phyloP scores from a whole-genome alignment of 2,113 vertebrate species.

The Ctenodactylus gundi region DNA sequence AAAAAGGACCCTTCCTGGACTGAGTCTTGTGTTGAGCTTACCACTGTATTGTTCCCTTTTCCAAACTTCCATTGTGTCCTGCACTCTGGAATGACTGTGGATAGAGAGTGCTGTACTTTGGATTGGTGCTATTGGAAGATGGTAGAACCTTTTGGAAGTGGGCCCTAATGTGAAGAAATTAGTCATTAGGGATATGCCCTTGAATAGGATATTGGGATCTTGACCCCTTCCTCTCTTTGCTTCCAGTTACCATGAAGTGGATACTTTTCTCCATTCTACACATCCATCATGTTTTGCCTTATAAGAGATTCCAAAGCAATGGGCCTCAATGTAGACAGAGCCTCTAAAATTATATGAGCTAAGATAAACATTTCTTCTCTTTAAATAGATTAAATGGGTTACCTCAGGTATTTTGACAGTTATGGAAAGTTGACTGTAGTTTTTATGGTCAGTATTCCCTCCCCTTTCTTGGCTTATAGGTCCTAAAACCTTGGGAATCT shows the following conservation, averaged over 20 bases:
- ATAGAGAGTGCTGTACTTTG: background rate
- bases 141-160: background rate
- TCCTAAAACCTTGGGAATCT: background rate
- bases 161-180: background rate
- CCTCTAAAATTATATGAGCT: background rate
- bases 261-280: background rate
- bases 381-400: background rate
- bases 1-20: background rate
- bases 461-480: background rate
- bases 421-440: background rate
- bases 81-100: background rate
- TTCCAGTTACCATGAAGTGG: background rate
- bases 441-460: background rate
- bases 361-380: background rate
- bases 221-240: background rate
- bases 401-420: background rate
- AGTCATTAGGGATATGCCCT: background rate
- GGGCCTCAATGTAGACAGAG: background rate
- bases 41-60: background rate
- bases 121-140: background rate
- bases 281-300: background rate
- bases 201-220: background rate
- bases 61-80: background rate
- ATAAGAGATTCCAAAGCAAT: background rate
- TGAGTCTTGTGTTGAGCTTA: accelerated